Base-by-base conservation (phyloP, 2,797 vertebrate species). In the Morus bassanus region DNA sequence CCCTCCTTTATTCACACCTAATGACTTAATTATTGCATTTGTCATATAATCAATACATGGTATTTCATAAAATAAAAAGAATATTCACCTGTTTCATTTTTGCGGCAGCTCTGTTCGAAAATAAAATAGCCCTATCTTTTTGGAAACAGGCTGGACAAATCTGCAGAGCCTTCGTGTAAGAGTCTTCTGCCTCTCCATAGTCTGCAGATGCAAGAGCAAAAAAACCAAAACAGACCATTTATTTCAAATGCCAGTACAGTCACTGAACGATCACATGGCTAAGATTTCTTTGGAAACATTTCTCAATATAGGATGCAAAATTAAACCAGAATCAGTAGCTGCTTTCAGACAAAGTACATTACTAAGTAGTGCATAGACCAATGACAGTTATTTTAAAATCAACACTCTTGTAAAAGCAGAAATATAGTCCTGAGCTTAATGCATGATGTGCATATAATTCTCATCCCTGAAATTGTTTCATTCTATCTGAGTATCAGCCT, bases 61-160 rank as follows among this genome's bases (percentile, higher is more conserved):
- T 5, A 35, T 60, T 88, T 33, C 14, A 61, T 43, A 77, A 37
- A 75, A n/a, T 8, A 39, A 22, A 80, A 68, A 27, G 56, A 60
- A 48, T 37, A 88, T 90, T 96, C 97, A 99, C 99, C 99, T 98
- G 98, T 96, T 99, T 99, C 93, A 99, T 97, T 93, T 99, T 98
- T 21, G 99, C 99, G 63, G 99, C 99, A 63, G 99, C 99, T 98
- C 99, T 98, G 94, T 99, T 99, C 85, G 99, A 99, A 97, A 99
- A 99, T 11, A 99, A 97, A 68, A 99, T 96, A 7, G 99, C 98
- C 80, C 99, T 97, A 30, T 99, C 99, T 92, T 97, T 98, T 93
- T 98, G 98, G 98, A 98, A 99, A 96, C 98, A 98, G 10, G 99
- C 98, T 3, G 99, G 99, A 94, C 99, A 99, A 18, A 98, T 72